Evolutionary conservation across 2,888 invertebrate genomes (phyloP), one percentile per base, ranked within the genome.

Genomic region (Habrosyne pyritoides): DNA sequence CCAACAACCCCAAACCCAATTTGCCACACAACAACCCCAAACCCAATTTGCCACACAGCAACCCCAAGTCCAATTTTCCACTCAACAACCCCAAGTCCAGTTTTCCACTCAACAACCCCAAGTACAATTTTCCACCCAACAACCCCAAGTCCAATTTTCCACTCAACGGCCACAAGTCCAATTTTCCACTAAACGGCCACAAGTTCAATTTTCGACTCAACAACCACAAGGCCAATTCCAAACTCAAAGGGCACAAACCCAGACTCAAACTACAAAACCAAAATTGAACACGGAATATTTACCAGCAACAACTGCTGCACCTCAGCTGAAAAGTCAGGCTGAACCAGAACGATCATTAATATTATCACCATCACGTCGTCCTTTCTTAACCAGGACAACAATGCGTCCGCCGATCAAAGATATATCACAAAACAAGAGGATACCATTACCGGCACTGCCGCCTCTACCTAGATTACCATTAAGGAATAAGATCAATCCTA

Each of bases 261-360:
- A 28, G 10, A 21, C 28, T 28, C 50, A 30, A 50, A 28, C 28
- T 14, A 2, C 49, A 10, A 24, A 49, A 26, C 18, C 49, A 49
- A 49, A 50, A 50, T 21, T 50, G 7, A 14, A 50, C 7, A 28
- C 26, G 18, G 30, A 50, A 50, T 50, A 50, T 24, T 50, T 50
- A 30, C 50, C 50, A 18, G 18, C 28, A 14, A 14, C n/a, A 2
- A 14, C 26, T n/a, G 3, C 48, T 18, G 21, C 21, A 30, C 50
- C 28, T 26, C 26, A 22, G 28, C 28, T 4, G 14, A 36, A 42
- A 42, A 42, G 42, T 8, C 18, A 42, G 2, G 14, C 42, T 14
- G 42, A 42, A 8, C 18, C 18, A n/a, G 42, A 42, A 42, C 18
- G 18, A 18, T 42, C 42, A 18, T 42, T 42, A 18, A 7, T 42